A percentile compares a stretch with the other conserved stretches of the same genome.
These are phyloP conservation scores for Germaria angustata DNA, from an alignment of 2,888 invertebrate genomes.

Conservation along the genomic window DNA sequence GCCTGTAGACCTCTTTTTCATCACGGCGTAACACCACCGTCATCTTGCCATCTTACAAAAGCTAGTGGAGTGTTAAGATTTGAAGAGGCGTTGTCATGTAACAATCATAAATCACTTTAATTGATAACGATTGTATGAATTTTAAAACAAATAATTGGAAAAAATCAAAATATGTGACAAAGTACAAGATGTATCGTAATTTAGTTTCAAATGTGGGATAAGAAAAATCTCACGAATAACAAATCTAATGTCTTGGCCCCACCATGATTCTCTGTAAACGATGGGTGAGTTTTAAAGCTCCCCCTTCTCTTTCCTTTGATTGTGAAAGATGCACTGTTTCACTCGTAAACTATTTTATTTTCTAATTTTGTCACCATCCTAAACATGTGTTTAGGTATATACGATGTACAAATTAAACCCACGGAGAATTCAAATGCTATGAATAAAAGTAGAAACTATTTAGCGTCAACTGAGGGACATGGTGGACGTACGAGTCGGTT, in stretches of 20 bases:
- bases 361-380: not conserved
- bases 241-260: conserved; percentile 7
- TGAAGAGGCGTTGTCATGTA: conserved; percentile 64
- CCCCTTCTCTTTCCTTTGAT: not conserved
- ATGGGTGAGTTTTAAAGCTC: not conserved
- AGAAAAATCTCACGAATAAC: not conserved
- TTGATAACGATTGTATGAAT: conserved; percentile 50
- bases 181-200: not conserved
- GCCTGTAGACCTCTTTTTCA: conserved; percentile 41
- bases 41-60: not conserved
- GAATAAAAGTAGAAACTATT: no score
- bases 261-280: not conserved
- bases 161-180: conserved; percentile 28
- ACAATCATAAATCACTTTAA: conserved; percentile 64
- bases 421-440: no score
- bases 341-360: not conserved
- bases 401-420: no score
- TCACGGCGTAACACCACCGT: conserved; percentile 32
- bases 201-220: not conserved
- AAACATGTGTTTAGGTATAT: no score
- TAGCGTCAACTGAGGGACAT: no score
- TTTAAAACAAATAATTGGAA: conserved; percentile 13
- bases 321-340: no score
- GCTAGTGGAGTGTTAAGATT: conserved; percentile 33
- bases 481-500: no score